phyloP scores from a whole-genome alignment of 2,888 invertebrate species.

The Augochlorella aurata region DNA sequence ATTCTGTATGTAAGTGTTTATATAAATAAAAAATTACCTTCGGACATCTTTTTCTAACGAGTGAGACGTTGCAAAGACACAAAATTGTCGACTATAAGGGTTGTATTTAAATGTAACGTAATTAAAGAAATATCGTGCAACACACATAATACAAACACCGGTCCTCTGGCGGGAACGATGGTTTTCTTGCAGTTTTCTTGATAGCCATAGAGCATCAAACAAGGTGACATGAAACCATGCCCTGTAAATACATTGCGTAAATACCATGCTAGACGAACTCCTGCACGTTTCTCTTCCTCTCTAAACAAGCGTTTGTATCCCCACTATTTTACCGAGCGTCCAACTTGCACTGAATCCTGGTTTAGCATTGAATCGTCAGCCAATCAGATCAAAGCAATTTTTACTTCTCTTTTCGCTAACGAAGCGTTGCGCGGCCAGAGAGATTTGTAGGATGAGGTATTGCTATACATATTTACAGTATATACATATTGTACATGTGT shows the following conservation, averaged over 20 bases:
- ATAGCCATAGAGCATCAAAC: conserved; percentile 25
- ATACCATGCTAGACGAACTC: too few relatives aligned
- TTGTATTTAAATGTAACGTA: conserved; percentile 36
- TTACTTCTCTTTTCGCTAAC: too few relatives aligned
- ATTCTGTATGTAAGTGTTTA: neutral
- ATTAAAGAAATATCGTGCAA: conserved; percentile 44
- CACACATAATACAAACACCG: conserved; percentile 60
- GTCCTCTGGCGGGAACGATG: conserved; percentile 61
- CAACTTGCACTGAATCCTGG: too few relatives aligned
- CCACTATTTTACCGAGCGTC: too few relatives aligned
- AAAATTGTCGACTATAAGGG: conserved; percentile 18
- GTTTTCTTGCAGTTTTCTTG: conserved; percentile 29
- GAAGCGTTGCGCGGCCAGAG: too few relatives aligned
- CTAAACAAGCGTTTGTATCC: too few relatives aligned
- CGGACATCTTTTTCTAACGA: conserved; percentile 53
- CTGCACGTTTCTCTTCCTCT: too few relatives aligned
- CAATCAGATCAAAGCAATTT: too few relatives aligned
- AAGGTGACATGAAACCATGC: neutral
- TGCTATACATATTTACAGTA: too few relatives aligned
- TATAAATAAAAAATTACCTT: conserved; percentile 55
- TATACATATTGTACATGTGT: neutral
- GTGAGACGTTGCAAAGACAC: conserved; percentile 24
- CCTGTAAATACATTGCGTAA: too few relatives aligned
- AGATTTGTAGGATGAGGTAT: too few relatives aligned
- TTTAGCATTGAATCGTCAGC: too few relatives aligned